A percentile compares a stretch with the other conserved stretches of the same genome.
phyloP scores from a whole-genome alignment of 2,888 invertebrate species.

The Drosophila nr. fundita region DNA sequence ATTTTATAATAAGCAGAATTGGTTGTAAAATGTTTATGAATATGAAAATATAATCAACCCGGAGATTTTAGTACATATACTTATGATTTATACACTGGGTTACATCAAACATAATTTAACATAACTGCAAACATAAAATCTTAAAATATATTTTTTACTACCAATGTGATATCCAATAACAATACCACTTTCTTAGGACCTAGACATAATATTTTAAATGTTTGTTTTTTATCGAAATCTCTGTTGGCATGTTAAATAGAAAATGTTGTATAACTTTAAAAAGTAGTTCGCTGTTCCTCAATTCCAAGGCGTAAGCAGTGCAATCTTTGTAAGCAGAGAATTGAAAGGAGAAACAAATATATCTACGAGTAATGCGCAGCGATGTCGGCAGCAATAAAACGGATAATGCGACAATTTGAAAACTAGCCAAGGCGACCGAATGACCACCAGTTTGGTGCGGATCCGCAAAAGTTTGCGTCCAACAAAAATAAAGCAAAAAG shows the following conservation, averaged over 20 bases:
- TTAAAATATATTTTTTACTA: neutral
- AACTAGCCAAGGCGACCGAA: conserved; percentile 66
- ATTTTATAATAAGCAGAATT: neutral
- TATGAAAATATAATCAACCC: neutral
- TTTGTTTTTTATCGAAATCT: neutral
- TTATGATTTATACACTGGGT: neutral
- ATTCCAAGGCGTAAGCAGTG: conserved; percentile 5
- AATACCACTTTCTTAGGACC: neutral
- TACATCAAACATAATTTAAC: neutral
- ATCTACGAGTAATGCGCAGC: conserved; percentile 63
- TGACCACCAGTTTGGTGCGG: conserved; percentile 66
- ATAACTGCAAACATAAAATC: neutral
- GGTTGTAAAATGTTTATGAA: neutral
- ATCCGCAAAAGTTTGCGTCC: conserved; percentile 45
- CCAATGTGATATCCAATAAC: neutral
- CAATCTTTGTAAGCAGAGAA: conserved; percentile 28
- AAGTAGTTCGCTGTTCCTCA: conserved; percentile 5
- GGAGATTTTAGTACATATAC: neutral
- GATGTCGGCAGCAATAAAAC: conserved; percentile 71
- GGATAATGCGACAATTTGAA: conserved; percentile 79
- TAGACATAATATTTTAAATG: neutral
- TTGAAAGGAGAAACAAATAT: conserved; percentile 29
- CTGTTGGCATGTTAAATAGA: neutral
- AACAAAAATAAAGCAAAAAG: conserved; percentile 43
- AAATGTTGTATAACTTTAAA: neutral